Evolutionary conservation across 2,888 invertebrate genomes (phyloP).

Genomic region (Tetheella fluctuosa): DNA sequence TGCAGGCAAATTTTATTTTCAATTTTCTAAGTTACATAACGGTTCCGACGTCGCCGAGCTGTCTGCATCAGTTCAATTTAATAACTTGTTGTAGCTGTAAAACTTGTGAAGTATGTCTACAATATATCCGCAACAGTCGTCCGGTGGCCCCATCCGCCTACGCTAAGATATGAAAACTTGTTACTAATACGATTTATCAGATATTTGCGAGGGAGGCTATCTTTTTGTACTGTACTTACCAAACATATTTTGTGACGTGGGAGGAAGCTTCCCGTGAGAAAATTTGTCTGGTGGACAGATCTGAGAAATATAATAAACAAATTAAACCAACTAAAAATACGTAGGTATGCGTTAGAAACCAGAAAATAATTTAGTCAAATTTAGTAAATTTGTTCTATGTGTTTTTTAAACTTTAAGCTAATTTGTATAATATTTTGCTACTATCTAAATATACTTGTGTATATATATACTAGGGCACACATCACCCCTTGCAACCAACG

Average conservation of each 20-base stretch:
- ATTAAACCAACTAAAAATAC: too few relatives aligned
- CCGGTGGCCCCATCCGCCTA: neutral
- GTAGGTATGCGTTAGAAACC: too few relatives aligned
- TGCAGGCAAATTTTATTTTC: neutral
- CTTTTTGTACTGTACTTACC: neutral
- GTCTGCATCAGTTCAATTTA: neutral
- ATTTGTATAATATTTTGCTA: too few relatives aligned
- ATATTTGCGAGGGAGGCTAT: neutral
- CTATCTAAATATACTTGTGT: too few relatives aligned
- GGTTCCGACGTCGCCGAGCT: neutral
- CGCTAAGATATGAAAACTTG: neutral
- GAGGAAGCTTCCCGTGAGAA: too few relatives aligned
- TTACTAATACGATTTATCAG: slow-evolving; percentile 3
- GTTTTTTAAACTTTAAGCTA: too few relatives aligned
- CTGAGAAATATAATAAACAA: too few relatives aligned
- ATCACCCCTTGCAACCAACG: neutral
- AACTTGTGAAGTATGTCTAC: neutral
- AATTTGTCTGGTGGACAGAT: too few relatives aligned
- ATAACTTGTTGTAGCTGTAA: neutral
- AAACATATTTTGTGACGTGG: too few relatives aligned
- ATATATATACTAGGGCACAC: neutral
- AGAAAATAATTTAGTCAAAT: too few relatives aligned
- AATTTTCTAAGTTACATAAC: neutral
- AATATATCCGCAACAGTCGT: neutral
- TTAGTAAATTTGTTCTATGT: too few relatives aligned